phyloP scores from a whole-genome alignment of 2,888 invertebrate species.

The Nipponacmea schrenckii region DNA sequence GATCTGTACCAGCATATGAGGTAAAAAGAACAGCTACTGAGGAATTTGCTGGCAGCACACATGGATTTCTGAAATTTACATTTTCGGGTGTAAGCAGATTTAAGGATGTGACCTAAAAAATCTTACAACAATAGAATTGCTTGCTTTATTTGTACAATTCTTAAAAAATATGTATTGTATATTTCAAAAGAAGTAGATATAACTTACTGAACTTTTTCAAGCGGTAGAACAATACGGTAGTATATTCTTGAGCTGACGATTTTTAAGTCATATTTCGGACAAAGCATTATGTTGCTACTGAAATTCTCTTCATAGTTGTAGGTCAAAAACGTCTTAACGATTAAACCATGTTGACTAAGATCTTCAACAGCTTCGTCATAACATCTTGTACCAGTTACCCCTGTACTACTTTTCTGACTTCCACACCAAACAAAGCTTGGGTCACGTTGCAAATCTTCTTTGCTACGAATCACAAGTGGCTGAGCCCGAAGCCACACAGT shows the following conservation, averaged over 20 bases:
- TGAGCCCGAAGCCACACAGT: slow-evolving; percentile 49
- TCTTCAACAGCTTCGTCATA: slow-evolving; percentile 42
- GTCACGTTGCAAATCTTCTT: slow-evolving; percentile 39
- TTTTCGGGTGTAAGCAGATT: slow-evolving; percentile 13
- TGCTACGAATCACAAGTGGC: slow-evolving; percentile 32
- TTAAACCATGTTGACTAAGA: slow-evolving; percentile 34
- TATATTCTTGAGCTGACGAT: slow-evolving; percentile 46
- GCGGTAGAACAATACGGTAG: slow-evolving; percentile 45
- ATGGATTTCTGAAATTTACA: slow-evolving; percentile 34
- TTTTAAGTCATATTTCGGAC: slow-evolving; percentile 46
- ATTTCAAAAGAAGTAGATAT: neutral
- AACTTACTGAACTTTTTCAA: neutral
- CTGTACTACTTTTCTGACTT: slow-evolving; percentile 28
- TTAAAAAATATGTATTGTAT: neutral
- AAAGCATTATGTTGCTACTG: slow-evolving; percentile 39
- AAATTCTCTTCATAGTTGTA: slow-evolving; percentile 52
- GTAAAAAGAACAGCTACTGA: slow-evolving; percentile 51
- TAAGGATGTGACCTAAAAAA: neutral
- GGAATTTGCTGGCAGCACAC: slow-evolving; percentile 36
- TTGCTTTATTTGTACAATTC: neutral
- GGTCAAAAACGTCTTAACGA: slow-evolving; percentile 35
- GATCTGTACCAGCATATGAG: slow-evolving; percentile 48
- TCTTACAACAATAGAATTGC: neutral
- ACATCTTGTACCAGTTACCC: slow-evolving; percentile 31
- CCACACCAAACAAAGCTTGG: slow-evolving; percentile 45